phyloP scores from a whole-genome alignment of 2,888 invertebrate genomes.

The Liposcelis brunnea region DNA sequence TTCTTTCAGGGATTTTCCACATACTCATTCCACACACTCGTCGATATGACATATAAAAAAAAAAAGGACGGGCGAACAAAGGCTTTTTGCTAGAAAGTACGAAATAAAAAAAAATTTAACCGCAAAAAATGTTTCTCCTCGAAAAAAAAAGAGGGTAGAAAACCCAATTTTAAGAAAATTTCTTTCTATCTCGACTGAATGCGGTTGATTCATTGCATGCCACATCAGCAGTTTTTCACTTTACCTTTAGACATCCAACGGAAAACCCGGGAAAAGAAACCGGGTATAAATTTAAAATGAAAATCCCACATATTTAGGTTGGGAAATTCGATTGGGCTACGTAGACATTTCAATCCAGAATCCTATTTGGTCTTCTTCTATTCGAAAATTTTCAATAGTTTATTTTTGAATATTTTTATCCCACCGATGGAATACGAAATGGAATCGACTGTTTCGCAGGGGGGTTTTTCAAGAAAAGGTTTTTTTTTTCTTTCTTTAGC shows the following conservation, averaged over 20 bases:
- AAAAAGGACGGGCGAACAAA: too few species aligned
- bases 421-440: slow-evolving; percentile 1
- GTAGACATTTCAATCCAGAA: slow-evolving; percentile 6
- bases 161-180: too few species aligned
- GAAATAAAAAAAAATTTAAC: too few species aligned
- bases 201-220: slow-evolving; percentile 4
- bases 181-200: too few species aligned
- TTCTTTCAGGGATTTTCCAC: too few species aligned
- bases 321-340: slow-evolving; percentile 6
- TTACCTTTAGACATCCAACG: background rate
- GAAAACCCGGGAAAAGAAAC: background rate
- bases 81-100: too few species aligned
- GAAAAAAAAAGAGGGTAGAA: too few species aligned
- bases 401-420: slow-evolving; percentile 7
- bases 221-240: slow-evolving; percentile 2
- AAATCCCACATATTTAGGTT: slow-evolving; percentile 5
- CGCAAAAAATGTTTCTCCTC: too few species aligned
- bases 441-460: background rate
- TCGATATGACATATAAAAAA: too few species aligned
- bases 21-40: too few species aligned
- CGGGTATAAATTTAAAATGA: background rate
- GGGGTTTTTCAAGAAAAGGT: too few species aligned
- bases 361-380: slow-evolving; percentile 6
- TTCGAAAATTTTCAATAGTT: slow-evolving; percentile 8
- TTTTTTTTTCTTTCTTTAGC: too few species aligned